Evolutionary conservation across 2,797 vertebrate species (phyloP), one percentile per base, ranked within the genome.

Genomic region (Spinus pinus): DNA sequence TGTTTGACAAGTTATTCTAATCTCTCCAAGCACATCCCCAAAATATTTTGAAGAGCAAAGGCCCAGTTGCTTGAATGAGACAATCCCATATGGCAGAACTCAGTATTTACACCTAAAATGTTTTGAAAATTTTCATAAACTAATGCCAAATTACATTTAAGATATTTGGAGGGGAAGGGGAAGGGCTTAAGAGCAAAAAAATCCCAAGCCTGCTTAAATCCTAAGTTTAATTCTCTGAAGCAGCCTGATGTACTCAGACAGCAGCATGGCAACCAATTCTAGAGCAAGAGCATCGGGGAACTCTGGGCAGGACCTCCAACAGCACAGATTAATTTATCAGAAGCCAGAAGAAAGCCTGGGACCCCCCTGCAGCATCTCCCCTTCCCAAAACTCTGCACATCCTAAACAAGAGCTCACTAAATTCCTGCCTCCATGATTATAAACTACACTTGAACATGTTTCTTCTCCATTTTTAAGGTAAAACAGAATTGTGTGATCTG

Each of bases 1-100:
- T 69, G 94, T 21, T 13, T 7, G 92, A 94, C 96, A 81, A 95
- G 94, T 96, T 96, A 89, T 91, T 93, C 91, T 94, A 83, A 96
- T 92, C 94, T 94, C 92, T 69, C 27, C 69, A 56, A 90, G 75
- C 94, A 84, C 15, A 95, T 81, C 91, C 94, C 41, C 47, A 74
- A 88, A 84, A 81, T 51, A 25, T 57, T 73, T 3, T 39, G 47
- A 70, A 90, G 42, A 87, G 74, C 67, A 60, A 61, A 88, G 44
- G 84, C 86, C 19, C 46, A 18, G 35, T 4, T 60, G n/a, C 41
- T 61, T 74, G 22, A 88, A 74, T 39, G 11, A 28, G 66, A 37
- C 62, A 79, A 72, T 71, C 42, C 39, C 54, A 41, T 1, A 12
- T 17, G 50, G 57, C 49, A 86, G 14, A 79, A 81, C 33, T 86